A percentile compares a stretch with the other conserved stretches of the same genome.
Evolutionary conservation across 2,888 invertebrate genomes (phyloP).

Genomic region (Drosophila demipolita): DNA sequence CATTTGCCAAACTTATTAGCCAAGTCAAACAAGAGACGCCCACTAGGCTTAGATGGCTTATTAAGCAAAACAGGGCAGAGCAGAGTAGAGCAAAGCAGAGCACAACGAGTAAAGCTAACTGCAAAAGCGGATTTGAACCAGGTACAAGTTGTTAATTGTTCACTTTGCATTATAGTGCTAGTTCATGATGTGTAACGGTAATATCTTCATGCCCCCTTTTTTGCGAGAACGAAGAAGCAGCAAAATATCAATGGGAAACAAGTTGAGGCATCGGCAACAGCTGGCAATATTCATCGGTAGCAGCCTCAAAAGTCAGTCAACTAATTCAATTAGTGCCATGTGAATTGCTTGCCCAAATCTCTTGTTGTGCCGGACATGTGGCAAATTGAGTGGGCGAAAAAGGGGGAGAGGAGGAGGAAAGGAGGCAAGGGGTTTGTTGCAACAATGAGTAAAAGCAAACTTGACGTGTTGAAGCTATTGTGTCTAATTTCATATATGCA

Average conservation of each 20-base stretch:
- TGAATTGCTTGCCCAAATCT: constrained; percentile 72
- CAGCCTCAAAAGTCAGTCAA: constrained; percentile 74
- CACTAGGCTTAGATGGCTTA: constrained; percentile 42
- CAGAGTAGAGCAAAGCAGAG: background rate
- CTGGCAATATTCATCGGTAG: constrained; percentile 17
- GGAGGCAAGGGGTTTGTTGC: background rate
- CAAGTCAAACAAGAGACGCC: constrained; percentile 25
- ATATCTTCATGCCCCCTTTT: constrained; percentile 30
- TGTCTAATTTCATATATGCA: constrained; percentile 24
- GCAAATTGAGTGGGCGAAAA: background rate
- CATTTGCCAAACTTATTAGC: constrained; percentile 6
- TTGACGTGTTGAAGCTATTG: constrained; percentile 52
- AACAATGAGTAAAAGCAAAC: constrained; percentile 24
- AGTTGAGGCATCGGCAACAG: constrained; percentile 7
- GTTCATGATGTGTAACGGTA: constrained; percentile 65
- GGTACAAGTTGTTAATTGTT: constrained; percentile 67
- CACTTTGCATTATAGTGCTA: constrained; percentile 76
- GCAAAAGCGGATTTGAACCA: constrained; percentile 34
- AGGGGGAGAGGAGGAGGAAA: background rate
- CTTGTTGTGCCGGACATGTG: constrained; percentile 30
- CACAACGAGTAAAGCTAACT: constrained; percentile 11
- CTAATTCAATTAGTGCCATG: constrained; percentile 80
- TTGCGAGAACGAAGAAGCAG: background rate
- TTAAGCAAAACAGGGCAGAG: constrained; percentile 19
- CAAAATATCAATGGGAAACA: background rate